Conservation (phyloP, 1,140 invertebrate species). For the Oncopeltus fasciatus region DNA sequence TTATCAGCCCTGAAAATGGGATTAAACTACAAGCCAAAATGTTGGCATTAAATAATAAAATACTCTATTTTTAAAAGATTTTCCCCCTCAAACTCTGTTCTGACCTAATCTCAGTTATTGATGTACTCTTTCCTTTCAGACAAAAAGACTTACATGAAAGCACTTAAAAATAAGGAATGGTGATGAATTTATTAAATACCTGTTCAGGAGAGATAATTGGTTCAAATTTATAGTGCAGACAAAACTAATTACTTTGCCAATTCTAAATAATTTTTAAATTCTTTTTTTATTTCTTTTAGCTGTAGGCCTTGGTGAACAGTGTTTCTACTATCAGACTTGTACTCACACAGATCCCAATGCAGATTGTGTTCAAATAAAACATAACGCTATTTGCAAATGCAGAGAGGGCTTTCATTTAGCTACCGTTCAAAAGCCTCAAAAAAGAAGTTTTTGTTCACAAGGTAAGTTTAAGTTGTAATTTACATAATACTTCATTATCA, state of each 20-base stretch:
- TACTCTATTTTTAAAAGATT: too few species aligned
- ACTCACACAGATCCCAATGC: constrained; percentile 58
- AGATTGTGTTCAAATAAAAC: constrained; percentile 62
- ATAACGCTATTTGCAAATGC: constrained; percentile 74
- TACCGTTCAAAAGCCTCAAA: constrained; percentile 50
- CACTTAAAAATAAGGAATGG: too few species aligned
- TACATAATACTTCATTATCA: too few species aligned
- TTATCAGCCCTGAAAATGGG: too few species aligned
- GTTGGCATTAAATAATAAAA: too few species aligned
- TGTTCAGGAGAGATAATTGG: neutral
- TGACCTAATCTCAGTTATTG: too few species aligned
- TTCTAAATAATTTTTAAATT: neutral
- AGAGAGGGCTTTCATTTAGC: constrained; percentile 61
- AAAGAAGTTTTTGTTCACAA: constrained; percentile 64
- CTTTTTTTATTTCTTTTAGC: constrained; percentile 36
- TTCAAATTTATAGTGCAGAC: too few species aligned
- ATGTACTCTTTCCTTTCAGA: too few species aligned
- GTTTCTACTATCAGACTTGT: constrained; percentile 65
- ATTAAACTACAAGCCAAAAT: too few species aligned
- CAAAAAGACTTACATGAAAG: too few species aligned
- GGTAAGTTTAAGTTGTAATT: too few species aligned
- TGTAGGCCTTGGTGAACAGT: constrained; percentile 67
- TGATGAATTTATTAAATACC: neutral
- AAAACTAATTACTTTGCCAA: neutral
- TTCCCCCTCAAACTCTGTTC: too few species aligned